Percentiles rank a stretch among this genome's conserved stretches.
Evolutionary conservation across 2,797 vertebrate species (phyloP).

Genomic region (Nothura maculosa): DNA sequence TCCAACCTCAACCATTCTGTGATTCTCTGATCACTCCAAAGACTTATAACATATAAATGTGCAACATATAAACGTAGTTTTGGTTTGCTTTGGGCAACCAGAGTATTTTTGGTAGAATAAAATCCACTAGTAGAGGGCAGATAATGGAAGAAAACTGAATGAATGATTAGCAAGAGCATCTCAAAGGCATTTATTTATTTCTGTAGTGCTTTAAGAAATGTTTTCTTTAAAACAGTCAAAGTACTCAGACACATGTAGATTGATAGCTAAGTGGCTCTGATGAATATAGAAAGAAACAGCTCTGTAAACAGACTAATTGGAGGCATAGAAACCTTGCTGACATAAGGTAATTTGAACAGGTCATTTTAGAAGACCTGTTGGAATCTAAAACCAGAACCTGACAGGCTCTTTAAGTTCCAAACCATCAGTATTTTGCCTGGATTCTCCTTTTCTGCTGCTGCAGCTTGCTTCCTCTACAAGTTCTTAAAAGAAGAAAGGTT

Average conservation of each 20-base stretch:
- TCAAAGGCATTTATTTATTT: constrained; percentile 8
- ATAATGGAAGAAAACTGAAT: background rate
- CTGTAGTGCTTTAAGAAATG: background rate
- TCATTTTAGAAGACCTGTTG: background rate
- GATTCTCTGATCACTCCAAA: background rate
- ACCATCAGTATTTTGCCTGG: background rate
- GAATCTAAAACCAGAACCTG: background rate
- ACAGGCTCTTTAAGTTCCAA: constrained; percentile 23
- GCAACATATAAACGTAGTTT: background rate
- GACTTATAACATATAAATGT: too few species aligned
- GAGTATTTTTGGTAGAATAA: background rate
- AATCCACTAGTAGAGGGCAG: background rate
- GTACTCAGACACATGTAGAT: background rate
- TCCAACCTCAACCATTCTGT: too few species aligned
- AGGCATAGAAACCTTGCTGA: background rate
- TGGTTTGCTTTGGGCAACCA: background rate
- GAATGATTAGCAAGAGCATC: background rate
- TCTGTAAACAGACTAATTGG: background rate
- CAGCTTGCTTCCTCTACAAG: background rate
- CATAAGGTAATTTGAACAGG: background rate
- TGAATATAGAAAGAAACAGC: background rate
- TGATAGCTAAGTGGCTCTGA: background rate
- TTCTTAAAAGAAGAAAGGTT: constrained; percentile 32
- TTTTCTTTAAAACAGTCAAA: background rate
- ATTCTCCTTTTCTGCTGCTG: background rate